A percentile compares a stretch with the other conserved stretches of the same genome.
Conservation (phyloP, 2,113 vertebrate species). For the Saccopteryx bilineata region DNA sequence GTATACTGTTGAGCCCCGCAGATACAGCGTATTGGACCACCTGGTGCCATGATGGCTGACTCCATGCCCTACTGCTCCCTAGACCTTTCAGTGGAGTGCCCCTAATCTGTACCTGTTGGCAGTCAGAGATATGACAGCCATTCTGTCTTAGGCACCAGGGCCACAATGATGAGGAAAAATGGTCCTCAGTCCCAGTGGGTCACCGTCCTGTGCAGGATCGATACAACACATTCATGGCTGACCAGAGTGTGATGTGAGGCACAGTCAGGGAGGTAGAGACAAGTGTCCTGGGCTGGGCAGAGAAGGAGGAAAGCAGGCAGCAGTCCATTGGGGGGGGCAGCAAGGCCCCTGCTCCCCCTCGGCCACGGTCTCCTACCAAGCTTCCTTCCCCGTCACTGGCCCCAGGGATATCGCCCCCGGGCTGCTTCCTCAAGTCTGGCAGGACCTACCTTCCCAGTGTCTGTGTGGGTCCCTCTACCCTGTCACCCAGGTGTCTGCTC, state of each 20-base stretch:
- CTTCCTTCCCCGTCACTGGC: background rate
- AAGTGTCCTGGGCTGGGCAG: background rate
- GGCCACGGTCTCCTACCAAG: rapidly evolving
- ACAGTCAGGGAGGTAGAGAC: background rate
- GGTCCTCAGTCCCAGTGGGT: background rate
- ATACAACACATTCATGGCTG: rapidly evolving
- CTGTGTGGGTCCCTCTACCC: background rate
- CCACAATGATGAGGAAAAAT: background rate
- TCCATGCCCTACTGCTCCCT: background rate
- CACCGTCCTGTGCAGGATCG: background rate
- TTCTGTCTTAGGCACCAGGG: background rate
- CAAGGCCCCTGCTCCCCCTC: background rate
- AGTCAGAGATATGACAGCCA: background rate
- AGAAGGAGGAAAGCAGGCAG: background rate
- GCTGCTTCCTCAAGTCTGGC: background rate
- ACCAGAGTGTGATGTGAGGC: background rate
- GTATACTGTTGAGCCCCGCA: background rate
- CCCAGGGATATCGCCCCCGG: background rate
- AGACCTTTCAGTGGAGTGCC: background rate
- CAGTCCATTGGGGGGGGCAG: background rate
- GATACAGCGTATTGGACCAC: background rate
- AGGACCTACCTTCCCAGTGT: background rate
- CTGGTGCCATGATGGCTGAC: background rate
- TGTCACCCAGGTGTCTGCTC: background rate
- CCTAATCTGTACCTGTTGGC: background rate